Percentiles rank a stretch among this genome's conserved stretches.
Conservation (phyloP, 2,113 vertebrate species). For the Actenoides lindsayi region DNA sequence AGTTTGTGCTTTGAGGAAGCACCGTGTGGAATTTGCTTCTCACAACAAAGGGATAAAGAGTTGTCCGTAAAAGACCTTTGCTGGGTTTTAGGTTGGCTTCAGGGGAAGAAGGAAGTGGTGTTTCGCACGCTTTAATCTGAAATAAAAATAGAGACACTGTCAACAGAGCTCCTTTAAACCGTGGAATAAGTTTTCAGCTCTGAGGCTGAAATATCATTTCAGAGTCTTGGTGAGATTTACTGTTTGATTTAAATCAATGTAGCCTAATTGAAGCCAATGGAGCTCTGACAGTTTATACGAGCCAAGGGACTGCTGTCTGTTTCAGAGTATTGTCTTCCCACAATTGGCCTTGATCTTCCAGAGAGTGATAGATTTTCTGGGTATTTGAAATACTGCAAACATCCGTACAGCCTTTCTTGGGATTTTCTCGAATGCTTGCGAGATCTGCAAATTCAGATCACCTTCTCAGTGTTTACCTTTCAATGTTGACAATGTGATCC, state of each 20-base stretch:
- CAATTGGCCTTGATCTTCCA: neutral
- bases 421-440: neutral
- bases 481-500: neutral
- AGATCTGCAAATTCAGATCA: neutral
- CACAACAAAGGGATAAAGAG: neutral
- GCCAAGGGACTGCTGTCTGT: neutral
- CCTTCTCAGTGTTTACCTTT: neutral
- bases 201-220: conserved; percentile 18
- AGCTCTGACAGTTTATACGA: conserved; percentile 17
- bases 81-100: neutral
- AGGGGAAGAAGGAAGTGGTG: neutral
- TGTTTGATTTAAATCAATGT: conserved; percentile 2
- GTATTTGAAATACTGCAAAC: neutral
- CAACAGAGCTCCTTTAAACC: neutral
- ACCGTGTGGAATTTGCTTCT: conserved; percentile 25
- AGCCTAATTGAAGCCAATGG: conserved; percentile 28
- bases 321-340: conserved; percentile 39
- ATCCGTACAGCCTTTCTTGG: neutral
- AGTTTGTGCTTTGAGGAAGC: conserved; percentile 5
- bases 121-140: conserved; percentile 11
- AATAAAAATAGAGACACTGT: neutral
- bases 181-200: neutral
- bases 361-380: neutral
- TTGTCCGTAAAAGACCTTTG: neutral
- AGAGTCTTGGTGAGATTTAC: conserved; percentile 15